Conservation (phyloP, 2,113 vertebrate species). For the Ranitomeya imitator region DNA sequence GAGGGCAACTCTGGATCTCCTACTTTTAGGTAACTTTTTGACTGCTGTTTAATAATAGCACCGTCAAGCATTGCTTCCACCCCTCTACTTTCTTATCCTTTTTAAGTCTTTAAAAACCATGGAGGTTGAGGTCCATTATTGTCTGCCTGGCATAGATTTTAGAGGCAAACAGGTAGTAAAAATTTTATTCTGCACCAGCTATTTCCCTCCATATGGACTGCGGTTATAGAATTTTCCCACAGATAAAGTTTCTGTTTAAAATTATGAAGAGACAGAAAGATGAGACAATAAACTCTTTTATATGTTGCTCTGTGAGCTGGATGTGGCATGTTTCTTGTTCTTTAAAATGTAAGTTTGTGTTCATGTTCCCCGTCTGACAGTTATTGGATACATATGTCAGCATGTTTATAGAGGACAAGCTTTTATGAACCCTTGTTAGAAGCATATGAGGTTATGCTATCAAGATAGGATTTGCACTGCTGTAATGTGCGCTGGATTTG, state of each 20-base stretch:
- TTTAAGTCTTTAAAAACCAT: slow-evolving; percentile 4
- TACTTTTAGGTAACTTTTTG: background rate
- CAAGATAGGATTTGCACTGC: slow-evolving; percentile 11
- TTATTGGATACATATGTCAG: slow-evolving; percentile 52
- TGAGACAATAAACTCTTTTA: slow-evolving; percentile 45
- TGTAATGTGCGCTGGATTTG: background rate
- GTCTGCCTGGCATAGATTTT: slow-evolving; percentile 32
- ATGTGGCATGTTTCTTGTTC: slow-evolving; percentile 41
- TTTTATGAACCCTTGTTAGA: slow-evolving; percentile 42
- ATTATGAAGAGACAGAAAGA: slow-evolving; percentile 47
- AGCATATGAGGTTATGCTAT: slow-evolving; percentile 3
- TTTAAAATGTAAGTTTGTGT: slow-evolving; percentile 45
- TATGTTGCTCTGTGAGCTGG: slow-evolving; percentile 34
- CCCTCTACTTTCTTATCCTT: background rate
- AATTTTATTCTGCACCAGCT: slow-evolving; percentile 17
- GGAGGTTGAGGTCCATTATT: slow-evolving; percentile 6
- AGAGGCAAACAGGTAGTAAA: slow-evolving; percentile 43
- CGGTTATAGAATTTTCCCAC: slow-evolving; percentile 41
- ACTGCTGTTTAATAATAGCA: background rate
- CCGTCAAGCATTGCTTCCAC: background rate
- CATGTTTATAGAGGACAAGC: slow-evolving; percentile 44
- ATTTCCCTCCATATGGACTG: slow-evolving; percentile 43
- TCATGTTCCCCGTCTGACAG: slow-evolving; percentile 33
- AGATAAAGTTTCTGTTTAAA: slow-evolving; percentile 43
- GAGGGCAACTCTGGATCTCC: background rate